Conservation (phyloP, 2,888 invertebrate genomes). For the Chamaedrilus cognettii region DNA sequence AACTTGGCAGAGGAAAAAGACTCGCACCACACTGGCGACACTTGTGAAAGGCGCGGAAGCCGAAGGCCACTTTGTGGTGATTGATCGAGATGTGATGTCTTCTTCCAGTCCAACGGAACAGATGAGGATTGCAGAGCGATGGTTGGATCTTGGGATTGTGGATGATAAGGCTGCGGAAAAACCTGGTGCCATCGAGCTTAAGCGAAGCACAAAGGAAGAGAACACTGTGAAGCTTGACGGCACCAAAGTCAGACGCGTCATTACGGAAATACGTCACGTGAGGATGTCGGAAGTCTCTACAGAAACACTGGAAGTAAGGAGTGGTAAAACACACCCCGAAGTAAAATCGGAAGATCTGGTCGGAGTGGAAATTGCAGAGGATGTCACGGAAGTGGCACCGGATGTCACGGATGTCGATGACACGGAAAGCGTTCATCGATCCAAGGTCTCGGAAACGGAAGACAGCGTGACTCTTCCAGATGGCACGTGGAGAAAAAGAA, state of each 20-base stretch:
- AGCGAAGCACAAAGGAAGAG: not conserved
- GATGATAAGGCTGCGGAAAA: not conserved
- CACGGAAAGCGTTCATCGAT: not conserved
- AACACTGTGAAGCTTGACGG: not conserved
- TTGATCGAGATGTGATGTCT: no score
- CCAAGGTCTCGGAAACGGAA: not conserved
- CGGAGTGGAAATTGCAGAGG: not conserved
- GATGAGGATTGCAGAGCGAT: no score
- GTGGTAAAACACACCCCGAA: no score
- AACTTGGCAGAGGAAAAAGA: not conserved
- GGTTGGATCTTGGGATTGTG: not conserved
- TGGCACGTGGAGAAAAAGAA: not conserved
- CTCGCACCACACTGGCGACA: not conserved
- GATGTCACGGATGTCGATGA: not conserved
- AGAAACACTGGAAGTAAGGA: not conserved
- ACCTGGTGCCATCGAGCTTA: not conserved
- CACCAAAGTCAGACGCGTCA: not conserved
- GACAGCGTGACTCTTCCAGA: not conserved
- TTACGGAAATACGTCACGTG: not conserved
- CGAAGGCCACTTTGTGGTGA: no score
- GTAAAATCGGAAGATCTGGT: not conserved
- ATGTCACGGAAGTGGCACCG: not conserved
- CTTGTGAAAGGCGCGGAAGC: not conserved
- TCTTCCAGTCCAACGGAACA: no score
- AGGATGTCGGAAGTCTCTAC: not conserved